Conservation (phyloP, 2,113 vertebrate species). For the Sorex fumeus region DNA sequence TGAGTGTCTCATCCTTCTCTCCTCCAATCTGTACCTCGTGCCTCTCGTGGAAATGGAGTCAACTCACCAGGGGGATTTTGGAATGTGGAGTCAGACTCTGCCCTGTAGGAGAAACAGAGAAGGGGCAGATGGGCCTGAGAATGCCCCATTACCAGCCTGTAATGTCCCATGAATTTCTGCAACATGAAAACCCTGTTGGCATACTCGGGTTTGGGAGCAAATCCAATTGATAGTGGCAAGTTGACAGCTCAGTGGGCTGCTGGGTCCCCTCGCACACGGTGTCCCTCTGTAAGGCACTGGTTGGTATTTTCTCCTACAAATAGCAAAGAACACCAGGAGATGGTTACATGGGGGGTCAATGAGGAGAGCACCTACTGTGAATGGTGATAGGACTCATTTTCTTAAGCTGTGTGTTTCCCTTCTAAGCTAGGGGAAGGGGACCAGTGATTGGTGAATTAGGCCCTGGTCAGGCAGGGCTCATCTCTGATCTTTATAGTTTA, state of each 20-base stretch:
- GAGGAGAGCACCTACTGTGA: background rate
- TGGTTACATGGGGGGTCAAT: background rate
- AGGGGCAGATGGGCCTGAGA: background rate
- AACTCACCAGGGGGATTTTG: too few relatives aligned
- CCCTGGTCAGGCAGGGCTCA: too few relatives aligned
- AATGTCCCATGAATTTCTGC: background rate
- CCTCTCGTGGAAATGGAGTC: background rate
- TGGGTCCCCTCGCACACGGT: background rate
- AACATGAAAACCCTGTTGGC: background rate
- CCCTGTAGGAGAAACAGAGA: rapidly evolving
- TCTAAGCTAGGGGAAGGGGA: background rate
- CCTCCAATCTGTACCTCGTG: background rate
- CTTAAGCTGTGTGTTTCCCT: background rate
- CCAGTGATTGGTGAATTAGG: too few relatives aligned
- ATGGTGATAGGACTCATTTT: background rate
- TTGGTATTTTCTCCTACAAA: too few relatives aligned
- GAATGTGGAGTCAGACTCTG: background rate
- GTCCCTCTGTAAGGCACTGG: too few relatives aligned
- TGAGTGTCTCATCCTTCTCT: background rate
- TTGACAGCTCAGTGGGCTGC: background rate
- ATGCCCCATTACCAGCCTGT: too few relatives aligned
- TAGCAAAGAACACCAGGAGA: too few relatives aligned
- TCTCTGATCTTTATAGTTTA: background rate
- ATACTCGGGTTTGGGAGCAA: background rate
- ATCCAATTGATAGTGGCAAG: background rate